These are phyloP conservation scores for Gouania willdenowi DNA, from an alignment of 2,797 vertebrate genomes.

Conservation along the genomic window DNA sequence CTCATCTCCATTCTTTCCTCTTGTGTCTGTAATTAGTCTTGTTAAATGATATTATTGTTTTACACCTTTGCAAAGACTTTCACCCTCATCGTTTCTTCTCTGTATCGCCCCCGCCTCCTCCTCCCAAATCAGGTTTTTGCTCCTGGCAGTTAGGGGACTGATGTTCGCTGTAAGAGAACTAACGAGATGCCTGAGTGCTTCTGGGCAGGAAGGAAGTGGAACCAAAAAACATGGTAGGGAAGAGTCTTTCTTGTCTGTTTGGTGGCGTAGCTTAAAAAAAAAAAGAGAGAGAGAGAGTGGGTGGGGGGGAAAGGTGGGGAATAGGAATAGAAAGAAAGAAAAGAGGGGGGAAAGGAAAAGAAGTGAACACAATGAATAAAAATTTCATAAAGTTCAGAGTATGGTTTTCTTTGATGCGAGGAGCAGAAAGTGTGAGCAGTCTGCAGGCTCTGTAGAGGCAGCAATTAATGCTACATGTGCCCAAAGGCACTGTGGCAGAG, in stretches of 20 bases:
- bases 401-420: constrained; percentile 79
- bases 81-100: constrained; percentile 39
- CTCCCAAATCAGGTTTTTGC: constrained; percentile 54
- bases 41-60: constrained; percentile 50
- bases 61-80: constrained; percentile 47
- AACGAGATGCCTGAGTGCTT: constrained; percentile 73
- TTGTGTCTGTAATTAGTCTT: constrained; percentile 60
- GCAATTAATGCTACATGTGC: constrained; percentile 77
- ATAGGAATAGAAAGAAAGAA: constrained; percentile 64
- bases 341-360: constrained; percentile 55
- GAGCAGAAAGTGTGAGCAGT: constrained; percentile 60
- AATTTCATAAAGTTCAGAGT: constrained; percentile 80
- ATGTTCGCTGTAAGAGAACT: constrained; percentile 70
- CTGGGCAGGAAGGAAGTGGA: constrained; percentile 82
- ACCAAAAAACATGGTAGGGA: constrained; percentile 67
- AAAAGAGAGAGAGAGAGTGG: constrained; percentile 13
- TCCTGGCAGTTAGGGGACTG: constrained; percentile 68
- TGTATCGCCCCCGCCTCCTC: background rate
- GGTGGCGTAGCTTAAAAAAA: constrained; percentile 58
- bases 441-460: constrained; percentile 73
- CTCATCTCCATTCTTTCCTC: constrained; percentile 44
- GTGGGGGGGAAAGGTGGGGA: constrained; percentile 60
- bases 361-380: constrained; percentile 79
- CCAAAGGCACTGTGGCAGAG: constrained; percentile 50
- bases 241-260: constrained; percentile 76